Percentiles rank a stretch among this genome's conserved stretches.
phyloP scores from a whole-genome alignment of 2,113 vertebrate species.

The Neodontobutis hainanensis region DNA sequence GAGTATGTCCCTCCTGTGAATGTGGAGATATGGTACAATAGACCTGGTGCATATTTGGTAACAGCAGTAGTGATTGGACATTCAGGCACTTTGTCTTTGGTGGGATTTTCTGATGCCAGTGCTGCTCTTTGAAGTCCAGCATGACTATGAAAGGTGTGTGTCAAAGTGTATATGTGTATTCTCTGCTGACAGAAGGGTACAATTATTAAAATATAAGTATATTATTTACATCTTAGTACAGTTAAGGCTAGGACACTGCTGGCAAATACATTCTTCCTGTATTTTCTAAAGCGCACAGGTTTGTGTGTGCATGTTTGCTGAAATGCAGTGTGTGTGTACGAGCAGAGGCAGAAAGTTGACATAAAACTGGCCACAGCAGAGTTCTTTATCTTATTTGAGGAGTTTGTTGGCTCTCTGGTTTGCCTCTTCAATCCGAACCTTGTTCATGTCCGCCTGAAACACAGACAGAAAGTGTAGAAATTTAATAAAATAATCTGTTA shows the following conservation, averaged over 20 bases:
- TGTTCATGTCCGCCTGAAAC: slow-evolving; percentile 92
- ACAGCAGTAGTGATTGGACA: slow-evolving; percentile 31
- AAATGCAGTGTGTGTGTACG: slow-evolving; percentile 2
- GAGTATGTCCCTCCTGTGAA: slow-evolving; percentile 15
- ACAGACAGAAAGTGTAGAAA: slow-evolving; percentile 5
- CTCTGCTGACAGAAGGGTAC: neutral
- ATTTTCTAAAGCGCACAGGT: slow-evolving; percentile 1
- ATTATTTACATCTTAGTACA: slow-evolving; percentile 23
- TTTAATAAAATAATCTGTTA: neutral
- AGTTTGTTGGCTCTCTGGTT: slow-evolving; percentile 95
- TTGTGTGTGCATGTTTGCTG: slow-evolving; percentile 14
- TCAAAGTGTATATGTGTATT: neutral
- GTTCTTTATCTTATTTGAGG: slow-evolving; percentile 76
- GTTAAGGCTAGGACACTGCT: slow-evolving; percentile 16
- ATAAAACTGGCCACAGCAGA: slow-evolving; percentile 35
- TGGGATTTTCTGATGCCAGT: slow-evolving; percentile 17
- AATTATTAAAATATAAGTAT: slow-evolving; percentile 12
- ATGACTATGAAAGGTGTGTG: neutral
- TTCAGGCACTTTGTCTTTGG: slow-evolving; percentile 25
- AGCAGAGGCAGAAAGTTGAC: slow-evolving; percentile 39
- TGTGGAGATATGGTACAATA: slow-evolving; percentile 30
- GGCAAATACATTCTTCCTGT: slow-evolving; percentile 22
- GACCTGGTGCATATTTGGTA: slow-evolving; percentile 35
- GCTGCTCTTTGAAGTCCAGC: slow-evolving; percentile 37
- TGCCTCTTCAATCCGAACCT: slow-evolving; percentile 87